phyloP scores from a whole-genome alignment of 2,113 vertebrate species.

The Platichthys flesus region DNA sequence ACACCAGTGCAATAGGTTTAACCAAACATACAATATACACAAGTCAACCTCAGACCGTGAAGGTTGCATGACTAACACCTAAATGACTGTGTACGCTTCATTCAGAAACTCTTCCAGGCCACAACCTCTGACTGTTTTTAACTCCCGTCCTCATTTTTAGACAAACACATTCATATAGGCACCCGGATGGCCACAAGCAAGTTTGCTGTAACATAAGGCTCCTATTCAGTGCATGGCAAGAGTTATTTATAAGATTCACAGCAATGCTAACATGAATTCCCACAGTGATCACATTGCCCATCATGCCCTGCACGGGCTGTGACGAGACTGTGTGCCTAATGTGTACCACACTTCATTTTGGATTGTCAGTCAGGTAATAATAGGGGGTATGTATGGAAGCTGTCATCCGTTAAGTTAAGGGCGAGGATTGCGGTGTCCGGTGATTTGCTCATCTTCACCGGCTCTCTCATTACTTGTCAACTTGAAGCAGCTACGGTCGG shows the following conservation, averaged over 20 bases:
- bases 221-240: not conserved
- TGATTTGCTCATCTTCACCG: too few relatives aligned
- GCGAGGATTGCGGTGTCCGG: too few relatives aligned
- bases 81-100: constrained; percentile 9
- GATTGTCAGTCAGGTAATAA: constrained; percentile 10
- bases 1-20: not conserved
- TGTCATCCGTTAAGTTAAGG: not conserved
- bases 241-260: not conserved
- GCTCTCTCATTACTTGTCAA: too few relatives aligned
- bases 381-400: constrained; percentile 41
- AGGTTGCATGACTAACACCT: not conserved
- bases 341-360: constrained; percentile 2
- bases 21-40: not conserved
- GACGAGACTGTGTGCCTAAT: constrained; percentile 13
- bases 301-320: not conserved
- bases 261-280: not conserved
- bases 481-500: too few relatives aligned
- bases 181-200: not conserved
- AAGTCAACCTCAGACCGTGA: constrained; percentile 2
- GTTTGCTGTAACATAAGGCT: not conserved
- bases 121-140: constrained; percentile 6
- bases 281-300: not conserved
- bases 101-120: constrained; percentile 40
- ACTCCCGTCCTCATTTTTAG: not conserved
- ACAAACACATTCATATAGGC: not conserved